A percentile compares a stretch with the other conserved stretches of the same genome.
Evolutionary conservation across 2,113 vertebrate species (phyloP).

Genomic region (Rafetus swinhoei): DNA sequence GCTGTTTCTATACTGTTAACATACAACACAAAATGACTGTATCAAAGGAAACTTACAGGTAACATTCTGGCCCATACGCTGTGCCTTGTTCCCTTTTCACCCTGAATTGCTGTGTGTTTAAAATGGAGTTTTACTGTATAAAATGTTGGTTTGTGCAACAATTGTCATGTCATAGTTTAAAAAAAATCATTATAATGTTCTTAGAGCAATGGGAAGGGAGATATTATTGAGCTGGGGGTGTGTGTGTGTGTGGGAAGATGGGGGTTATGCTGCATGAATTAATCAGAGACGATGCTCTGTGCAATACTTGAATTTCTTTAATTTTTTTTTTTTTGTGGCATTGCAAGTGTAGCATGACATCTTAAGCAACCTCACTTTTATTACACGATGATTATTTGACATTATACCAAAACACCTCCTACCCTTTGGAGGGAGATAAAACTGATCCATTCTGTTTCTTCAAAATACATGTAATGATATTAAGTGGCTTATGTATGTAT

Average conservation of each 20-base stretch:
- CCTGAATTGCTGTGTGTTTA: not conserved
- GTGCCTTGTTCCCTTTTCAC: not conserved
- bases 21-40: not conserved
- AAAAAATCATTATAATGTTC: rapidly evolving
- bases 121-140: not conserved
- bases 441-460: not conserved
- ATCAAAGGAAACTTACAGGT: not conserved
- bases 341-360: not conserved
- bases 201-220: not conserved
- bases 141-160: not conserved
- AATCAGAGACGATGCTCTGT: slow-evolving; percentile 46
- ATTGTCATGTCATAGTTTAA: not conserved
- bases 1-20: not conserved
- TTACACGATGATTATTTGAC: slow-evolving; percentile 25
- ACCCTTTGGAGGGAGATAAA: not conserved
- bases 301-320: not conserved
- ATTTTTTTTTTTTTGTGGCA: not conserved
- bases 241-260: not conserved
- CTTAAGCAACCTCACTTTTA: not conserved
- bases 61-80: not conserved
- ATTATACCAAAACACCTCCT: not conserved
- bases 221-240: slow-evolving; percentile 5
- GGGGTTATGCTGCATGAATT: slow-evolving; percentile 62
- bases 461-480: slow-evolving; percentile 41
- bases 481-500: not conserved